Conservation (phyloP, 2,797 vertebrate species). For the Gouania willdenowi region DNA sequence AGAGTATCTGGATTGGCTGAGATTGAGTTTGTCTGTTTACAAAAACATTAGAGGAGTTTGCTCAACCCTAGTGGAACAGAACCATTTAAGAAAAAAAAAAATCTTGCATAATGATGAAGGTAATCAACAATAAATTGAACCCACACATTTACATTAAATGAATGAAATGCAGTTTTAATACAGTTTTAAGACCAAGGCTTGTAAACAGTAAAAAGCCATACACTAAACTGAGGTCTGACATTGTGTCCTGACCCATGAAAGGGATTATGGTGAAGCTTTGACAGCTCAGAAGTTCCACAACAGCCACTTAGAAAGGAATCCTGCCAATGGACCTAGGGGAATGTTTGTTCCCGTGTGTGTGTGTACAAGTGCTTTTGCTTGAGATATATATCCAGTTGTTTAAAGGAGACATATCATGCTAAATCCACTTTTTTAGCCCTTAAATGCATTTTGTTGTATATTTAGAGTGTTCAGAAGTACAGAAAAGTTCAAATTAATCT, state of each 20-base stretch:
- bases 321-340: conserved; percentile 10
- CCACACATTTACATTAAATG: too few species aligned
- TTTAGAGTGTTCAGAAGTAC: conserved; percentile 15
- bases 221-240: conserved; percentile 43
- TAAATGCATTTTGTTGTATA: conserved; percentile 29
- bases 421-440: conserved; percentile 11
- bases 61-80: too few species aligned
- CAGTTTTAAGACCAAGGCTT: background rate
- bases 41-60: too few species aligned
- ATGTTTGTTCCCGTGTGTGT: background rate
- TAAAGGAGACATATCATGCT: too few species aligned
- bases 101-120: background rate
- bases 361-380: background rate
- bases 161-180: conserved; percentile 1
- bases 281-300: conserved; percentile 46
- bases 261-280: conserved; percentile 42
- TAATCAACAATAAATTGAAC: too few species aligned
- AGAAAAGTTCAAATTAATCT: too few species aligned
- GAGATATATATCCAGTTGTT: too few species aligned
- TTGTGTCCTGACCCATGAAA: conserved; percentile 41
- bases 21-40: too few species aligned
- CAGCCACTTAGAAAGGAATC: conserved; percentile 54
- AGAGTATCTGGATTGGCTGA: too few species aligned
- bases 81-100: too few species aligned
- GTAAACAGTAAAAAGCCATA: conserved; percentile 24